Conservation (phyloP, 2,888 invertebrate genomes). For the Nomada fucata region DNA sequence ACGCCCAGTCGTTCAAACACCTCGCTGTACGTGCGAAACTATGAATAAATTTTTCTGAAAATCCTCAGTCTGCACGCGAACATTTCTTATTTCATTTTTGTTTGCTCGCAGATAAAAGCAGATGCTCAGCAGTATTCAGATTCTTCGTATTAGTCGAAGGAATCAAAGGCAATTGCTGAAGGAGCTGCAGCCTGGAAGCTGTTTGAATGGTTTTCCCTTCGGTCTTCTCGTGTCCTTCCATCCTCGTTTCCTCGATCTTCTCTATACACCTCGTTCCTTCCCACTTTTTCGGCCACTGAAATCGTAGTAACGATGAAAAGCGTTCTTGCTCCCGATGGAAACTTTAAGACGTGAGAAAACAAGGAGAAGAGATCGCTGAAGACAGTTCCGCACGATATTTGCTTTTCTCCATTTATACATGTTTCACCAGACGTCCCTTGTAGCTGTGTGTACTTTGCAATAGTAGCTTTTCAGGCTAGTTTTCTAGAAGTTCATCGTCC, state of each 20-base stretch:
- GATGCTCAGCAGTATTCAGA: slow-evolving; percentile 58
- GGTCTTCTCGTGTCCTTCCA: slow-evolving; percentile 19
- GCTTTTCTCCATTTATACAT: slow-evolving; percentile 22
- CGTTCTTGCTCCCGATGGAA: slow-evolving; percentile 36
- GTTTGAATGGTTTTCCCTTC: slow-evolving; percentile 58
- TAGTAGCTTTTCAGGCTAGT: background rate
- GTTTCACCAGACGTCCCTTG: slow-evolving; percentile 9
- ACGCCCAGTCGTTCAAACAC: too few species aligned
- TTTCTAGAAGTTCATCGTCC: slow-evolving; percentile 12
- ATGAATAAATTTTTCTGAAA: slow-evolving; percentile 21
- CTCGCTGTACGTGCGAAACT: background rate
- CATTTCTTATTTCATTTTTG: slow-evolving; percentile 33
- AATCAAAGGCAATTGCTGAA: slow-evolving; percentile 73
- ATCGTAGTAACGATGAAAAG: slow-evolving; percentile 65
- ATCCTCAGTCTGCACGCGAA: slow-evolving; percentile 18
- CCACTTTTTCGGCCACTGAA: slow-evolving; percentile 52
- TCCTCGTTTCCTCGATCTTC: slow-evolving; percentile 31
- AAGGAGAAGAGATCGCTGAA: slow-evolving; percentile 1
- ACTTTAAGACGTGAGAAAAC: slow-evolving; percentile 56
- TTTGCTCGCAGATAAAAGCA: slow-evolving; percentile 23
- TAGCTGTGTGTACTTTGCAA: background rate
- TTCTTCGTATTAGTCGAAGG: slow-evolving; percentile 66
- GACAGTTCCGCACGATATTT: slow-evolving; percentile 37
- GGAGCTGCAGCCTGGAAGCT: slow-evolving; percentile 56
- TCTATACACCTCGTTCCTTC: background rate